Percentiles rank a stretch among this genome's conserved stretches.
phyloP scores from a whole-genome alignment of 2,113 vertebrate genomes.

The Lonchura striata region DNA sequence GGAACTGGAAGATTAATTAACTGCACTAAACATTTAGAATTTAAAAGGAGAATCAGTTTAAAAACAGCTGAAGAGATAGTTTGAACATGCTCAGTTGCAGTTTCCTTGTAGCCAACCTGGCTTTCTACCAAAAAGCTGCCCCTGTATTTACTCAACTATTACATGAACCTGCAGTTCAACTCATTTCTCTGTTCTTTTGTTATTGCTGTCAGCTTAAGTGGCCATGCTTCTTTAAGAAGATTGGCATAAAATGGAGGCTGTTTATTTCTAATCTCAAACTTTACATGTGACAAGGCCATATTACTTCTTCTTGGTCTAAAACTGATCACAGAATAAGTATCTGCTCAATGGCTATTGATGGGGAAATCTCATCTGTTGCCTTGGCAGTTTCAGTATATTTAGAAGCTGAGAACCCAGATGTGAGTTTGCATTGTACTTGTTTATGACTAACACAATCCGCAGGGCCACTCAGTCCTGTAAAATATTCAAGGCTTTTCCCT shows the following conservation, averaged over 20 bases:
- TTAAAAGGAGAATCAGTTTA: background rate
- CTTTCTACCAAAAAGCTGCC: background rate
- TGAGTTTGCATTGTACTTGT: background rate
- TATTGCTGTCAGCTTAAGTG: background rate
- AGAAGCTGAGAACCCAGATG: conserved; percentile 38
- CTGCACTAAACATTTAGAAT: background rate
- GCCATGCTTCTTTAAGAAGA: conserved; percentile 1
- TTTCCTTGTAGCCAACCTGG: background rate
- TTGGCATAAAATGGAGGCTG: background rate
- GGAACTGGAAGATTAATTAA: background rate
- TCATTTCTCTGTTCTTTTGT: background rate
- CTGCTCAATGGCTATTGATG: conserved; percentile 21
- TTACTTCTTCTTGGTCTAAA: conserved; percentile 16
- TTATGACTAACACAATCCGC: conserved; percentile 6
- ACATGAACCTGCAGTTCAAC: background rate
- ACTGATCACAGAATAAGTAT: conserved; percentile 21
- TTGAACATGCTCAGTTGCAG: background rate
- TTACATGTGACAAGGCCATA: background rate
- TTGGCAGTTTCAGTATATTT: conserved; percentile 43
- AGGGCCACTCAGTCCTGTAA: background rate
- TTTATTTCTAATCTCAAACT: background rate
- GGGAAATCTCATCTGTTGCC: conserved; percentile 47
- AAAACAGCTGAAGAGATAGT: background rate
- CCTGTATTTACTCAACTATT: background rate
- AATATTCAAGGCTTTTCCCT: background rate